These are phyloP conservation scores for Podarcis muralis DNA, from an alignment of 2,113 vertebrate genomes.

Conservation along the genomic window DNA sequence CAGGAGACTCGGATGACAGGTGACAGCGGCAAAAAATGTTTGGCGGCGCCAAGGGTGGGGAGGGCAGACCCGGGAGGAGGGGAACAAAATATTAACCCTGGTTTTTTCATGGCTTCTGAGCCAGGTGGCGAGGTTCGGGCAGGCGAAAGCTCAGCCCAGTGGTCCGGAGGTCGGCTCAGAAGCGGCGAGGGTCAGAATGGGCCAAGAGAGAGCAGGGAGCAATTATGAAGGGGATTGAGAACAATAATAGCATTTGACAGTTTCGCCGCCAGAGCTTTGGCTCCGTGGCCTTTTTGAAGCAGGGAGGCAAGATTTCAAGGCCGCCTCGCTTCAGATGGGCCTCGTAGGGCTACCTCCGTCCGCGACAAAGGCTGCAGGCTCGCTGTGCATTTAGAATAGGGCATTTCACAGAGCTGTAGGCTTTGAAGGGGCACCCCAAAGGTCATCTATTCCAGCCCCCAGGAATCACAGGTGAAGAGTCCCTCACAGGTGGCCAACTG, in stretches of 20 bases:
- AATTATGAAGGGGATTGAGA: background rate
- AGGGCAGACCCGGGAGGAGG: background rate
- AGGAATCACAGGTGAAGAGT: too few species aligned
- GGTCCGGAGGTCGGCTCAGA: background rate
- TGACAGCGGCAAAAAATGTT: background rate
- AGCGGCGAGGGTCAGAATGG: background rate
- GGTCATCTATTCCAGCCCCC: too few species aligned
- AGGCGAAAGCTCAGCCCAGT: rapidly evolving
- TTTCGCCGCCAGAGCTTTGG: too few species aligned
- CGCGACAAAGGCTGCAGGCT: too few species aligned
- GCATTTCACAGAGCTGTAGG: too few species aligned
- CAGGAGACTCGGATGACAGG: background rate
- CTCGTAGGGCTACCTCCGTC: too few species aligned
- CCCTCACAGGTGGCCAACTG: too few species aligned
- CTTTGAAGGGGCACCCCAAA: too few species aligned
- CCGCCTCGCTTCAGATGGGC: too few species aligned
- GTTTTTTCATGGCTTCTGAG: background rate
- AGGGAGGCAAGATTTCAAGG: background rate
- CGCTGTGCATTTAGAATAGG: too few species aligned
- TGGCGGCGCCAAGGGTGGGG: background rate
- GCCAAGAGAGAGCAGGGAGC: background rate
- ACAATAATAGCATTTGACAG: background rate
- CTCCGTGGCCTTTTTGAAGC: background rate
- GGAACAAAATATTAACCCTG: background rate
- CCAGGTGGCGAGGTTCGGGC: too few species aligned